phyloP scores from a whole-genome alignment of 2,888 invertebrate species.

The Lydus trimaculatus region DNA sequence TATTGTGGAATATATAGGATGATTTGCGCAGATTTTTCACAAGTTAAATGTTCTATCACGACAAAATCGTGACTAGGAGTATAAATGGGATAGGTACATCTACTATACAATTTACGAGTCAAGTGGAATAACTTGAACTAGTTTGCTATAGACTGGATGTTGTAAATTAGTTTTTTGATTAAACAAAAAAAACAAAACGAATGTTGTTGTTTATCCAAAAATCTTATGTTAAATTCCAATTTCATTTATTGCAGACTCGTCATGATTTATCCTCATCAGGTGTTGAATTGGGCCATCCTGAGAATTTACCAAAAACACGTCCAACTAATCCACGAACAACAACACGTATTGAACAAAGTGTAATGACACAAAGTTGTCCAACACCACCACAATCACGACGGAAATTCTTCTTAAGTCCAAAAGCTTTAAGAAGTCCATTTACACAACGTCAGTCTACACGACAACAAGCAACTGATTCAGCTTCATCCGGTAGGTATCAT shows the following conservation, averaged over 20 bases:
- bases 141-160: neutral
- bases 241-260: constrained; percentile 42
- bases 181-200: no score
- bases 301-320: constrained; percentile 68
- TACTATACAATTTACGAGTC: constrained; percentile 6
- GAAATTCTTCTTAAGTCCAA: constrained; percentile 84
- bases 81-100: constrained; percentile 5
- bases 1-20: neutral
- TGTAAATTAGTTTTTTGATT: neutral
- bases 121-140: constrained; percentile 9
- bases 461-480: constrained; percentile 66
- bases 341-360: constrained; percentile 57
- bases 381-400: constrained; percentile 80
- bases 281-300: constrained; percentile 61
- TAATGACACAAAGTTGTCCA: constrained; percentile 78
- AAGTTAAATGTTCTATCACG: constrained; percentile 1
- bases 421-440: constrained; percentile 81
- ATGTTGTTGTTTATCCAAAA: no score
- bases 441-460: constrained; percentile 62
- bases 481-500: constrained; percentile 69
- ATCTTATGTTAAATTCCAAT: no score
- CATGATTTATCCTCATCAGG: constrained; percentile 46
- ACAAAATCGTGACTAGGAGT: constrained; percentile 11
- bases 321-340: constrained; percentile 61
- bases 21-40: neutral